Base-by-base conservation (phyloP, 2,113 vertebrate species). In the pig (Sus scrofa) region DNA sequence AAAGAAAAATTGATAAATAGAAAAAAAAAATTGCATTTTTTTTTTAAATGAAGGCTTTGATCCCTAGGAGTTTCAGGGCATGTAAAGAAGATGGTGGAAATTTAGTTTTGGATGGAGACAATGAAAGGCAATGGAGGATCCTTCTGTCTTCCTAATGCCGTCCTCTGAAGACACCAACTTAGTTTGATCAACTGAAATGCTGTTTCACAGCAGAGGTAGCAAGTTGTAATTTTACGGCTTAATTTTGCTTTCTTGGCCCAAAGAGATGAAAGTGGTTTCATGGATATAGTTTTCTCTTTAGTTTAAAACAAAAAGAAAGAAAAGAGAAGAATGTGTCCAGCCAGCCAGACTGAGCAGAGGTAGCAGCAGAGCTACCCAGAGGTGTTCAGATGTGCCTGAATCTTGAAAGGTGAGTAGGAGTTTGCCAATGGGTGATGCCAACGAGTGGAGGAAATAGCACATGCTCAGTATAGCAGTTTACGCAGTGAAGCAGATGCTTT, bases 401-500 rank as follows among this genome's bases (percentile, higher is more conserved):
- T 75, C 58, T 62, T 19, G 50, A 82, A 52, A 50, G 75, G 2
- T 56, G 10, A 67, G 3, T 24, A 34, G 52, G 13, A 15, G 62
- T 37, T 78, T 87, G 44, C 70, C 79, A 67, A 1, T 0, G 4
- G 16, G 26, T 22, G 44, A 34, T 26, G 18, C 26, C 65, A 79
- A 22, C 20, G 6, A 6, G 6, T 2, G 1, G n/a, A 81, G 24
- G 34, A 56, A 34, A 18, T 3, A 24, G 18, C 24, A 37, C 16
- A 62, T 0, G 0, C 32, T 24, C 6, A 92, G 37, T 24, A 24
- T 26, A 34, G 70, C 32, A 7, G 2, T 26, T 2, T 7, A 16
- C 27, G 27, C 32, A 71, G 27, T 4, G 58, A 83, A 19, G 27
- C 19, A 27, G 10, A 14, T 12, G 56, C 8, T 44, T 44, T 44